Percentiles rank a stretch among this genome's conserved stretches.
phyloP scores from a whole-genome alignment of 1,140 invertebrate genomes.

The Drosophila trapezifrons region DNA sequence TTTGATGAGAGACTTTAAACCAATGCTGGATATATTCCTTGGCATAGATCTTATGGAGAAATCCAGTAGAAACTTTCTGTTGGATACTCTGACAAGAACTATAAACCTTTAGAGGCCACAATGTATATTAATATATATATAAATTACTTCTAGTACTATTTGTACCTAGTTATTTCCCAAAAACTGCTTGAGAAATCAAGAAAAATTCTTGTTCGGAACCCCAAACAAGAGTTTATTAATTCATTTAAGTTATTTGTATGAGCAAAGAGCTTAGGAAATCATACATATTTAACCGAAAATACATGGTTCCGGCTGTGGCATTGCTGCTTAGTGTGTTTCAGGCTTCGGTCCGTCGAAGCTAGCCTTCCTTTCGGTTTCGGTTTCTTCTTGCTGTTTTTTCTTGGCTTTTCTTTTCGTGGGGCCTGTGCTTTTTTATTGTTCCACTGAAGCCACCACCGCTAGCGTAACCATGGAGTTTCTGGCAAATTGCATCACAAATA shows the following conservation, averaged over 20 bases:
- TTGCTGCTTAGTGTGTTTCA: conserved; percentile 18
- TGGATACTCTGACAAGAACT: too few species aligned
- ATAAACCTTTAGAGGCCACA: too few species aligned
- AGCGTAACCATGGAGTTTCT: conserved; percentile 69
- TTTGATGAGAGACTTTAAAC: too few species aligned
- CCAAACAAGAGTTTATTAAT: too few species aligned
- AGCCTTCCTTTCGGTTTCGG: conserved; percentile 21
- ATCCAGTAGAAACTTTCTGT: too few species aligned
- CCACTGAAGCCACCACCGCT: conserved; percentile 1
- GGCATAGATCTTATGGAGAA: too few species aligned
- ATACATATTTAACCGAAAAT: conserved; percentile 5
- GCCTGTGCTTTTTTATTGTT: conserved; percentile 3
- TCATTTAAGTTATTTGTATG: too few species aligned
- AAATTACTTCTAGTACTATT: too few species aligned
- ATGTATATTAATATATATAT: too few species aligned
- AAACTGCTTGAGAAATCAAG: conserved; percentile 1
- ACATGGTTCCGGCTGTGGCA: not conserved
- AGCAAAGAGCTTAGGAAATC: conserved; percentile 1
- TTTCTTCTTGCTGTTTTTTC: conserved; percentile 1
- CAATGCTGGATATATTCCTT: too few species aligned
- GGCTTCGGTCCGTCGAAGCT: conserved; percentile 12
- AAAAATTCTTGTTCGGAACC: too few species aligned
- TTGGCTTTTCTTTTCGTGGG: conserved; percentile 10
- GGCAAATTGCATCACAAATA: conserved; percentile 72
- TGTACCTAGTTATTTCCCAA: not conserved